Evolutionary conservation across 1,140 invertebrate genomes (phyloP), one percentile per base, ranked within the genome.

Genomic region (Drosophila auraria): DNA sequence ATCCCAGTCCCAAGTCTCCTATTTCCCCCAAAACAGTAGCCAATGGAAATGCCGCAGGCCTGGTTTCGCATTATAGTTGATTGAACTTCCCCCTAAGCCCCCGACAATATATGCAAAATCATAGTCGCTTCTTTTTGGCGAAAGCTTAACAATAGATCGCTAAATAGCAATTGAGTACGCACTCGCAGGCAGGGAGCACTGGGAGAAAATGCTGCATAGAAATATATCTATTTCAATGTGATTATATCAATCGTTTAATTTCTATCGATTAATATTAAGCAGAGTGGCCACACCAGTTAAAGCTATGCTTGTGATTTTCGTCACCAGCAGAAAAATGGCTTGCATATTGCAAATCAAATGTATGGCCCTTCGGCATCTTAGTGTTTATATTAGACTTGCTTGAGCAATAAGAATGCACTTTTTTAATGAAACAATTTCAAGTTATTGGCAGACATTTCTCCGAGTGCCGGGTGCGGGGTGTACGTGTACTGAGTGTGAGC

Each of bases 111-210:
- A 89, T 89, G 86, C 86, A 90, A 82, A 89, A 90, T 89, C 86
- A 90, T 89, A 38, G 74, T 56, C 47, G 77, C n/a, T 53, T 33
- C 17, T 79, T 45, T 63, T 60, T 62, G 86, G 80, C 84, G 63
- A 89, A 81, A 89, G 83, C 77, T 20, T 49, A 83, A 89, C 84
- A 90, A 89, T 90, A 73, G 84, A 72, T 59, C 36, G 70, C 66
- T 89, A 79, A 89, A 90, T 84, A 83, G 81, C 78, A 73, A 89
- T 89, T 87, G 87, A 81, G 78, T 81, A 77, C 62, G 63, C 62
- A 65, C 33, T 49, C 54, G 5, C 23, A 27, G 30, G 2, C 3
- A 11, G 12, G 8, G 7, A 11, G 36, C 66, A 71, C 66, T 59
- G 5, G 0, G 9, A 33, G 12, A 49, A 59, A 54, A 20, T 12